phyloP scores from a whole-genome alignment of 2,888 invertebrate species.

The Bimastos eiseni region DNA sequence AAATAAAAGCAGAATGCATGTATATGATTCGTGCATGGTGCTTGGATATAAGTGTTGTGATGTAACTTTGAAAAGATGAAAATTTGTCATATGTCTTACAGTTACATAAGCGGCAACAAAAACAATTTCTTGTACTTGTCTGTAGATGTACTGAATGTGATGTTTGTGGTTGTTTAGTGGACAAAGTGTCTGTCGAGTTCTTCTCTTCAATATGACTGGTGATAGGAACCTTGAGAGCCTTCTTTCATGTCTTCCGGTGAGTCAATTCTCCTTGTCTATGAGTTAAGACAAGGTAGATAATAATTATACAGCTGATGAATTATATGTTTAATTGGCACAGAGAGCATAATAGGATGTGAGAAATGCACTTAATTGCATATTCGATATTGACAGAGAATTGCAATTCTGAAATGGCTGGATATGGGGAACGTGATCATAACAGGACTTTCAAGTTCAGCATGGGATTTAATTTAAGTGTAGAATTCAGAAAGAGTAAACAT shows the following conservation, averaged over 20 bases:
- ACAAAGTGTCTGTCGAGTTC: conserved; percentile 61
- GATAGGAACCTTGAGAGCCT: conserved; percentile 70
- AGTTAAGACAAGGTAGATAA: background rate
- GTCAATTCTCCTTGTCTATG: background rate
- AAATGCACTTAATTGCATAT: background rate
- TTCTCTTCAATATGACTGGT: conserved; percentile 80
- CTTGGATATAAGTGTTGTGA: background rate
- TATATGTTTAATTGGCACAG: background rate
- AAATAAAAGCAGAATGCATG: background rate
- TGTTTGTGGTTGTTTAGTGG: conserved; percentile 3
- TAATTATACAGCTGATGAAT: background rate
- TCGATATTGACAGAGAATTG: background rate
- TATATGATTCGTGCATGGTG: background rate
- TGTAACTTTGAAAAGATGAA: background rate
- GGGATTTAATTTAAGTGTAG: background rate
- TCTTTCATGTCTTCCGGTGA: conserved; percentile 58
- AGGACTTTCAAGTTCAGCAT: background rate
- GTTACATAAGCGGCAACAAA: background rate
- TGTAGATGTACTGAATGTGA: background rate
- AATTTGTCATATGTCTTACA: background rate
- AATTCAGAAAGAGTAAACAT: too few species aligned
- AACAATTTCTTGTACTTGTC: background rate
- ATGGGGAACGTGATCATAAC: background rate
- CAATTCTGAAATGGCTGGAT: background rate
- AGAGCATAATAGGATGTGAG: background rate